phyloP scores from a whole-genome alignment of 2,888 invertebrate species.

The Platerodrilus igneus region DNA sequence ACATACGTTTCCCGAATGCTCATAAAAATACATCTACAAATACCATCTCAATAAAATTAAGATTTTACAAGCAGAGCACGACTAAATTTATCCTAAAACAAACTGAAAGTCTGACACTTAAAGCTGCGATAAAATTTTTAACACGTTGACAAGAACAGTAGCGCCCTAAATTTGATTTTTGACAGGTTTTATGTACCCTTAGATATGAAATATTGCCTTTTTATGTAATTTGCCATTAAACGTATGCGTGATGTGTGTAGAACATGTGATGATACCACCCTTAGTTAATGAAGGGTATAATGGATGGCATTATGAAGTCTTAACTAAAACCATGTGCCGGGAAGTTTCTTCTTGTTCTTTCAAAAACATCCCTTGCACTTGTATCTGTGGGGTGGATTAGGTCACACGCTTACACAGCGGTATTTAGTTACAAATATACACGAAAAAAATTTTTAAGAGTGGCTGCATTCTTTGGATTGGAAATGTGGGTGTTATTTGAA shows the following conservation, averaged over 20 bases:
- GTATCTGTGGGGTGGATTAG: conserved; percentile 21
- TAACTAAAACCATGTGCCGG: conserved; percentile 40
- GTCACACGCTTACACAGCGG: conserved; percentile 25
- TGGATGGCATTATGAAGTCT: conserved; percentile 36
- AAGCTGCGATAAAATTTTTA: conserved; percentile 14
- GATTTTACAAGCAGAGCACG: conserved; percentile 21
- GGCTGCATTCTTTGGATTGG: too few relatives aligned
- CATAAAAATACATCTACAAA: conserved; percentile 24
- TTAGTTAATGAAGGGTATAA: conserved; percentile 30
- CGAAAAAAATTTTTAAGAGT: too few relatives aligned
- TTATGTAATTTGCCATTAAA: conserved; percentile 32
- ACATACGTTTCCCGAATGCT: conserved; percentile 17
- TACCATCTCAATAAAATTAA: conserved; percentile 20
- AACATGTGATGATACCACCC: conserved; percentile 27
- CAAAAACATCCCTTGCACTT: conserved; percentile 28
- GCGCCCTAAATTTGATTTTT: conserved; percentile 26
- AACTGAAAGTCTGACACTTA: conserved; percentile 16
- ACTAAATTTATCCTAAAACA: conserved; percentile 24
- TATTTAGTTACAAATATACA: conserved; percentile 20
- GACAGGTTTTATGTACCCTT: conserved; percentile 28
- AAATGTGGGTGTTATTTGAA: too few relatives aligned
- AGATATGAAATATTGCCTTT: conserved; percentile 32
- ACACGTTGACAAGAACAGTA: conserved; percentile 9
- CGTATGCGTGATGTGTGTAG: conserved; percentile 29
- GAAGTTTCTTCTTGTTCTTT: conserved; percentile 19